Evolutionary conservation across 2,113 vertebrate genomes (phyloP), one percentile per base, ranked within the genome.

Genomic region (Halichoeres trimaculatus): DNA sequence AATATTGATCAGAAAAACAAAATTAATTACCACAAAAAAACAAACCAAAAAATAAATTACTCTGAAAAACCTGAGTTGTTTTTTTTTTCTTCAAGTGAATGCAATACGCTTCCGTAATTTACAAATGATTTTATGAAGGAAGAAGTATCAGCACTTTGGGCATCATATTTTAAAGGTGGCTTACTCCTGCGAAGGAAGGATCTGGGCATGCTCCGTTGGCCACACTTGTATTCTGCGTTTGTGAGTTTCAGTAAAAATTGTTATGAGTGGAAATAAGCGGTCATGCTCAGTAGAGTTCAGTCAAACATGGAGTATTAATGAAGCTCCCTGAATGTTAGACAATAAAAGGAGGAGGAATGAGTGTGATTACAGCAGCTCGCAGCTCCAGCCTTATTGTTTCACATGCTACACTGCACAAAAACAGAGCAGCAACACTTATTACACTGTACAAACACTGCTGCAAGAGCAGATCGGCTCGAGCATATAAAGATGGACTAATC

Each of bases 381-480:
- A 61, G 78, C 64, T 57, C 58, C 65, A 10, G 62, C 22, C 10
- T 66, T 74, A 79, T 55, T 86, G 86, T 81, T 79, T 88, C 79
- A 74, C 86, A 88, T 83, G 86, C 59, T 64, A 83, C 81, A 45
- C 61, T 80, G 86, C 75, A 82, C 83, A 86, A 67, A 82, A 85
- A 79, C 68, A 78, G 50, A 85, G 54, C 41, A 64, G 55, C 50
- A 24, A 50, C 11, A 13, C 63, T 83, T 63, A 79, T 74, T 74
- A 57, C 66, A 24, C 53, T 53, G 73, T 38, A 48, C 67, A 85
- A 81, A 85, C 70, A 77, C 70, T 38, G 63, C 73, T 51, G 76
- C 81, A 36, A 64, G 69, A 64, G 52, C n/a, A 79, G 66, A 79
- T 72, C 69, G 69, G 70, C 75, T 76, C 74, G 41, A 77, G 78